Evolutionary conservation across 2,113 vertebrate species (phyloP).

Genomic region (Porphyrio hochstetteri): DNA sequence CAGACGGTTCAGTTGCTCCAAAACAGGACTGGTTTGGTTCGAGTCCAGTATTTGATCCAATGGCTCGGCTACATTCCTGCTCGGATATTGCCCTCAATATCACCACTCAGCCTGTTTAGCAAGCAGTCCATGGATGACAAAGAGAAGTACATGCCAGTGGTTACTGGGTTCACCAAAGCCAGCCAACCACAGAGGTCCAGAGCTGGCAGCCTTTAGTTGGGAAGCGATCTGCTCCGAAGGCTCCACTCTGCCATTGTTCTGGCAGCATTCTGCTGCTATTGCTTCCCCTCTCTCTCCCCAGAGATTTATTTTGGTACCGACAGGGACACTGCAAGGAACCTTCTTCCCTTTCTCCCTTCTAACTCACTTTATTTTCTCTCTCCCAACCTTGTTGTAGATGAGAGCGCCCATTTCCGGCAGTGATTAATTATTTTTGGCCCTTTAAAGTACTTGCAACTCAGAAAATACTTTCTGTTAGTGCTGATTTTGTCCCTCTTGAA

Average conservation of each 20-base stretch:
- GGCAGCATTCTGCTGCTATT: conserved; percentile 3
- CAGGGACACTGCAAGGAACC: neutral
- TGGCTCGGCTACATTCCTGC: neutral
- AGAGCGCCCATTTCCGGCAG: neutral
- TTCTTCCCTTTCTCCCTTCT: neutral
- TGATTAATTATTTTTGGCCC: conserved; percentile 3
- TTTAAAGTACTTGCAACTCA: neutral
- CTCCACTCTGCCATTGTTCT: neutral
- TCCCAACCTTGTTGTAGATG: neutral
- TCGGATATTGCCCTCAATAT: conserved; percentile 17
- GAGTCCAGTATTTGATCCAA: conserved; percentile 7
- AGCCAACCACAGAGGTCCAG: conserved; percentile 18
- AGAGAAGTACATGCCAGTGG: neutral
- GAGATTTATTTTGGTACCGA: conserved; percentile 29
- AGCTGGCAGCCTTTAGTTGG: conserved; percentile 21
- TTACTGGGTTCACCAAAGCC: conserved; percentile 31
- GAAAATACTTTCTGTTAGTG: neutral
- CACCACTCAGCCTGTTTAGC: neutral
- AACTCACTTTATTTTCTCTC: neutral
- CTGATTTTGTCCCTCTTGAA: neutral
- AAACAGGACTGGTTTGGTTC: conserved; percentile 28
- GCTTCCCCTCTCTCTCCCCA: neutral
- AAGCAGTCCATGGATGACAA: neutral
- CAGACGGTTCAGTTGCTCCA: conserved; percentile 15
- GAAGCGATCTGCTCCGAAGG: neutral